Evolutionary conservation across 2,113 vertebrate genomes (phyloP).

Genomic region (Python bivittatus): DNA sequence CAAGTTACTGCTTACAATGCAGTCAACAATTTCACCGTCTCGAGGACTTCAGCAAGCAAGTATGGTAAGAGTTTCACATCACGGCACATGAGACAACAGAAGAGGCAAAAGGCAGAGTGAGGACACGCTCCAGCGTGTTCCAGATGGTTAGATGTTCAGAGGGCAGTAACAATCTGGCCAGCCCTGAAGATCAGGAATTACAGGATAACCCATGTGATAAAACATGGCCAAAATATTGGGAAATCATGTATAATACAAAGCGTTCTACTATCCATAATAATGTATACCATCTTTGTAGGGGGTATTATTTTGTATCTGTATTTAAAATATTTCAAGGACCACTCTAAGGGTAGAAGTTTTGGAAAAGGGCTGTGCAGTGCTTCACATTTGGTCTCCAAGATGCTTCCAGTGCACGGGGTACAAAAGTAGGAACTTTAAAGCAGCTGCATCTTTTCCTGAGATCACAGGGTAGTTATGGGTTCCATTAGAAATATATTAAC

Average conservation of each 20-base stretch:
- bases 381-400: too few relatives aligned
- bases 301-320: too few relatives aligned
- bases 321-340: too few relatives aligned
- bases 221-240: background rate
- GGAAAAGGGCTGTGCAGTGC: too few relatives aligned
- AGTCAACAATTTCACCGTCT: constrained; percentile 96
- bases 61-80: constrained; percentile 79
- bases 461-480: too few relatives aligned
- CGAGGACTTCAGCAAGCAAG: constrained; percentile 95
- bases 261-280: background rate
- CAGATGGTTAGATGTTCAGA: background rate
- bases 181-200: background rate
- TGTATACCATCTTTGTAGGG: background rate
- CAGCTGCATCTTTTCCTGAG: too few relatives aligned
- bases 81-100: background rate
- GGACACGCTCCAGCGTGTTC: background rate
- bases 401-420: too few relatives aligned
- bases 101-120: background rate
- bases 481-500: too few relatives aligned
- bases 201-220: background rate
- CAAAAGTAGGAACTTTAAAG: too few relatives aligned
- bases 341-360: too few relatives aligned
- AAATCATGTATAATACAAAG: background rate
- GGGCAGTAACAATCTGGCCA: background rate
- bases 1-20: constrained; percentile 97